Conservation (phyloP, 2,113 vertebrate species). For the Corythornis madagascariensis region DNA sequence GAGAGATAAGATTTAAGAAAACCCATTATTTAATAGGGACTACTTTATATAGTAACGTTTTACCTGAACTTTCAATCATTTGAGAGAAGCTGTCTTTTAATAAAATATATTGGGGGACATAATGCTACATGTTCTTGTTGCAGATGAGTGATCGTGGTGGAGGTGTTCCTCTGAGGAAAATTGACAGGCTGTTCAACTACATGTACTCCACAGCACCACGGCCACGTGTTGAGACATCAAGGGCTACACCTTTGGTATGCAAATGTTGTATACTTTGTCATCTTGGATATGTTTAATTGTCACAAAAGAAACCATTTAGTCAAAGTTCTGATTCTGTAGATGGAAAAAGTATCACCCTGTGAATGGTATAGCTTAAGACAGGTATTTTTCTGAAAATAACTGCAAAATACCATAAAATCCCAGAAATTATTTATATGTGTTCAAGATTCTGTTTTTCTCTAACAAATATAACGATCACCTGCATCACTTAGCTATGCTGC, state of each 20-base stretch:
- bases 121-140: neutral
- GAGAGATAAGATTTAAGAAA: neutral
- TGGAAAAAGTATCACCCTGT: neutral
- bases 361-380: neutral
- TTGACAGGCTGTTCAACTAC: conserved; percentile 94
- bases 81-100: neutral
- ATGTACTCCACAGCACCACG: conserved; percentile 96
- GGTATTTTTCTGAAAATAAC: neutral
- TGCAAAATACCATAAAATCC: neutral
- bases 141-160: conserved; percentile 95
- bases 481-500: neutral
- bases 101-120: neutral
- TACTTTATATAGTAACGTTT: neutral
- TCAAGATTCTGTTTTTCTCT: neutral
- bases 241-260: conserved; percentile 89
- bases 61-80: neutral
- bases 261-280: neutral
- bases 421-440: neutral
- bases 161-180: conserved; percentile 94
- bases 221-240: conserved; percentile 84
- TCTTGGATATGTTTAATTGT: neutral
- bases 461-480: neutral
- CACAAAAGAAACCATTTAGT: neutral
- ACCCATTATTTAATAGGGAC: neutral
- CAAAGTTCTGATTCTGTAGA: neutral